Percentiles rank a stretch among this genome's conserved stretches.
These are phyloP conservation scores for Selenia dentaria DNA, from an alignment of 2,888 invertebrate species.

Conservation along the genomic window DNA sequence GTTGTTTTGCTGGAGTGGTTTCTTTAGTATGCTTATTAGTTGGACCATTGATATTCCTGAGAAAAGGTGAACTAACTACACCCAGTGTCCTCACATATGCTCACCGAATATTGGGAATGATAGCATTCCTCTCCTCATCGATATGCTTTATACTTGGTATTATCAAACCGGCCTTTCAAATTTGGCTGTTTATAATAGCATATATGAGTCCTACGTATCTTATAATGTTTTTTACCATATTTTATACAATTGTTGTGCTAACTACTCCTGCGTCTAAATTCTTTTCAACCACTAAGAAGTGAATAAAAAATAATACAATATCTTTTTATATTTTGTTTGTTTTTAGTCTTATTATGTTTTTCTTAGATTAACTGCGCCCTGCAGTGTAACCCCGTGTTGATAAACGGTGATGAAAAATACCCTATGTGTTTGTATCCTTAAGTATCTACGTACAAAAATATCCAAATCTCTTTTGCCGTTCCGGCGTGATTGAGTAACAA, in stretches of 20 bases:
- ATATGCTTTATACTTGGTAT: conserved; percentile 50
- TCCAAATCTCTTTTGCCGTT: too few species aligned
- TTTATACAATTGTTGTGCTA: conserved; percentile 42
- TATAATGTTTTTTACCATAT: conserved; percentile 40
- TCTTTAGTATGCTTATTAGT: conserved; percentile 22
- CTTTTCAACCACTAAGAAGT: background rate
- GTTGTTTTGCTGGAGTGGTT: conserved; percentile 28
- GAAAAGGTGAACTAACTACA: background rate
- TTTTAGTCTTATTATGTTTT: too few species aligned
- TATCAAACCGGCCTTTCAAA: conserved; percentile 36
- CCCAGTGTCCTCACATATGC: background rate
- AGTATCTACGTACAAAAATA: too few species aligned
- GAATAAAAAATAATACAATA: too few species aligned
- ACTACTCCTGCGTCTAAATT: conserved; percentile 21
- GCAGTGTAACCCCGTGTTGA: too few species aligned
- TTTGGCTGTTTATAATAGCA: conserved; percentile 39
- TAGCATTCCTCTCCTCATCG: conserved; percentile 39
- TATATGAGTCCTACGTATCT: conserved; percentile 25
- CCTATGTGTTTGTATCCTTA: too few species aligned
- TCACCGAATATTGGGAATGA: conserved; percentile 31
- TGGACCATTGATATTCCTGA: conserved; percentile 26
- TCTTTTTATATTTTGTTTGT: too few species aligned
- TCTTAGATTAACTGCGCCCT: too few species aligned
- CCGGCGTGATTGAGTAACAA: too few species aligned
- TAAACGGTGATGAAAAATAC: too few species aligned